phyloP scores from a whole-genome alignment of 2,113 vertebrate genomes.

The Pyxicephalus adspersus region DNA sequence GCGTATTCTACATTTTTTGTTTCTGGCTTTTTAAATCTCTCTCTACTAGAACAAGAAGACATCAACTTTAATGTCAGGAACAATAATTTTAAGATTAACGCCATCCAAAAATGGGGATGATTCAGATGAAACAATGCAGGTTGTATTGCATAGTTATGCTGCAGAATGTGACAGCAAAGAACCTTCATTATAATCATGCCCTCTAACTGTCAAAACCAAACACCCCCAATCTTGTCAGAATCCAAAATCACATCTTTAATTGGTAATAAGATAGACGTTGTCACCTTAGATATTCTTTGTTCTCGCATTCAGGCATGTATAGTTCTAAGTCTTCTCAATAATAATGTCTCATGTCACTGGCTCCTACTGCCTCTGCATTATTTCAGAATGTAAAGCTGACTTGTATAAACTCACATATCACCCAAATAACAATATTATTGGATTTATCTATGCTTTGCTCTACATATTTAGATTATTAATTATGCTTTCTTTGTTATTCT shows the following conservation, averaged over 20 bases:
- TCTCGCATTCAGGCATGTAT: not conserved
- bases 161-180: not conserved
- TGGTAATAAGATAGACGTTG: slow-evolving; percentile 13
- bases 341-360: slow-evolving; percentile 7
- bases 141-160: not conserved
- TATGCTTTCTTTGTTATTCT: not conserved
- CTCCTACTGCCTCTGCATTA: not conserved
- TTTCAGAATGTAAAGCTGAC: not conserved
- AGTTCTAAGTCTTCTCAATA: not conserved
- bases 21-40: too few relatives aligned
- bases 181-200: slow-evolving; percentile 4
- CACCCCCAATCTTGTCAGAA: slow-evolving; percentile 23
- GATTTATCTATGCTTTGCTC: too few relatives aligned
- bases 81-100: not conserved
- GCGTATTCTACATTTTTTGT: too few relatives aligned
- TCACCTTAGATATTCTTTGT: slow-evolving; percentile 1
- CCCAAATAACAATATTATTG: too few relatives aligned
- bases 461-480: not conserved
- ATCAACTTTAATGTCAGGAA: not conserved
- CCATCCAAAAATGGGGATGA: not conserved
- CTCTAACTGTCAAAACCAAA: slow-evolving; percentile 26
- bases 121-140: not conserved
- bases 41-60: too few relatives aligned
- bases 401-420: not conserved
- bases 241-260: slow-evolving; percentile 17